phyloP scores from a whole-genome alignment of 1,140 invertebrate genomes.

The Triops cancriformis region DNA sequence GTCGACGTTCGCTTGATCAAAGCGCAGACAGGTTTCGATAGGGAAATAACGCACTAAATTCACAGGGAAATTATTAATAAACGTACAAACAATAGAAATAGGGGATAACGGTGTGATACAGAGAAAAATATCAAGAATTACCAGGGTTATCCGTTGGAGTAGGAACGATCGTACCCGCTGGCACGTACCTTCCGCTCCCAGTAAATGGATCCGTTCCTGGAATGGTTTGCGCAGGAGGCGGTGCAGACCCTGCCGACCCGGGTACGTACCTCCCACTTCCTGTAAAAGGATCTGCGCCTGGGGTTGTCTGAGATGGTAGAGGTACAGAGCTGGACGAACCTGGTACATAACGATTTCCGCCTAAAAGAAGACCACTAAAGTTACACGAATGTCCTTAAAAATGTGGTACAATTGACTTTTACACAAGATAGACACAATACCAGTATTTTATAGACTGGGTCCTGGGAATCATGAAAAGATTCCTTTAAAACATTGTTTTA shows the following conservation, averaged over 20 bases:
- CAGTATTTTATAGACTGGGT: too few species aligned
- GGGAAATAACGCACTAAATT: slow-evolving; percentile 41
- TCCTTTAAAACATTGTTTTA: too few species aligned
- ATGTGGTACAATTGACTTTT: too few species aligned
- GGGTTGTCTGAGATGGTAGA: not conserved
- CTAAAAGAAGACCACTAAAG: slow-evolving; percentile 32
- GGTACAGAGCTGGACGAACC: slow-evolving; percentile 25
- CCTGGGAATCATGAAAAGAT: too few species aligned
- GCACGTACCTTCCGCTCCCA: slow-evolving; percentile 63
- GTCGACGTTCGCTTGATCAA: slow-evolving; percentile 57
- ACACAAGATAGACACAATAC: too few species aligned
- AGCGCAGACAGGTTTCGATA: slow-evolving; percentile 45
- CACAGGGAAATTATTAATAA: not conserved
- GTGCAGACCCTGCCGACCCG: not conserved
- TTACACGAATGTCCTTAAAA: too few species aligned
- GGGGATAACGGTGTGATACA: too few species aligned
- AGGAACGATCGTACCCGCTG: slow-evolving; percentile 36
- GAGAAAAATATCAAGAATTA: not conserved
- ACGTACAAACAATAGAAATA: not conserved
- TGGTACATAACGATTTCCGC: slow-evolving; percentile 45
- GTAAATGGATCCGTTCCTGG: slow-evolving; percentile 31
- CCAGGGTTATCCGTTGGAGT: not conserved
- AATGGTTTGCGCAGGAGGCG: not conserved
- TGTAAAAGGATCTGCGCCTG: slow-evolving; percentile 39
- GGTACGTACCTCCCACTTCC: slow-evolving; percentile 38